A percentile compares a stretch with the other conserved stretches of the same genome.
These are phyloP conservation scores for Pocillopora verrucosa DNA, from an alignment of 64 coral and sea anemone species.

Conservation along the genomic window DNA sequence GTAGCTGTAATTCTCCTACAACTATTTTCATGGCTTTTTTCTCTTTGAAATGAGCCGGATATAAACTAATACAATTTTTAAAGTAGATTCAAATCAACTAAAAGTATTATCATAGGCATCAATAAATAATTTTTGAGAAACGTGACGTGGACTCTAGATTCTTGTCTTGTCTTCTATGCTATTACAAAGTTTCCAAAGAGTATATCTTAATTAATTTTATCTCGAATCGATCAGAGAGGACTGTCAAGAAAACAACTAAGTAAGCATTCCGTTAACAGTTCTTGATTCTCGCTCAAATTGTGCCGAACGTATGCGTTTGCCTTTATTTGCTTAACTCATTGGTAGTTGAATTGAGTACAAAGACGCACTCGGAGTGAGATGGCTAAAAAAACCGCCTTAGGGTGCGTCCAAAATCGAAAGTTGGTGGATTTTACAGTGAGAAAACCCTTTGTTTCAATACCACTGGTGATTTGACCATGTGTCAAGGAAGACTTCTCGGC, in stretches of 20 bases:
- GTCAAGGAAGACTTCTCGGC: not conserved
- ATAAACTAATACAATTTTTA: no score
- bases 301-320: constrained; percentile 47
- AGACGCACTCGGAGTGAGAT: not conserved
- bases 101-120: no score
- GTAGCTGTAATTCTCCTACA: no score
- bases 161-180: not conserved
- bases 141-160: not conserved
- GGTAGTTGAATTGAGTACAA: not conserved
- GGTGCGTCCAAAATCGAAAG: constrained; percentile 1
- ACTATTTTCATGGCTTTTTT: no score
- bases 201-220: constrained; percentile 17
- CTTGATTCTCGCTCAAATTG: not conserved
- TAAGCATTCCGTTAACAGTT: constrained; percentile 17
- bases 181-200: not conserved
- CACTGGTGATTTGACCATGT: not conserved
- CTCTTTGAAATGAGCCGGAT: no score
- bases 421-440: not conserved
- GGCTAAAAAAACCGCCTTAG: not conserved
- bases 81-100: no score
- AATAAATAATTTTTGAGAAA: no score
- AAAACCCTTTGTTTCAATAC: not conserved
- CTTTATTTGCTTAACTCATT: constrained; percentile 38
- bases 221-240: constrained; percentile 22
- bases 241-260: constrained; percentile 28